Evolutionary conservation across 1,140 invertebrate genomes (phyloP).

Genomic region (Drosophila sp.): DNA sequence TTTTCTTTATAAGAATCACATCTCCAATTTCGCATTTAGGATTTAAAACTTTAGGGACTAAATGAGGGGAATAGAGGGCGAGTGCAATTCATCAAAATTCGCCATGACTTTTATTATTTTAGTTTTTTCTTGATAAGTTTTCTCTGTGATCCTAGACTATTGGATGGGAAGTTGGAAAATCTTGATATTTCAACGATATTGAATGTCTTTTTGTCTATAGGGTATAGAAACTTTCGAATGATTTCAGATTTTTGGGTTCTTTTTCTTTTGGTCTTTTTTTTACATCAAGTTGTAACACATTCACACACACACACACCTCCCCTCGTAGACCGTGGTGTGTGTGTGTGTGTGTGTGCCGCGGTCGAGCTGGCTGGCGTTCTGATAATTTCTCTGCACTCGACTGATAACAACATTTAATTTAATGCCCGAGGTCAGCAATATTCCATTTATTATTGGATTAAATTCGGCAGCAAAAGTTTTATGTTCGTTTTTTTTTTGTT

Average conservation of each 20-base stretch:
- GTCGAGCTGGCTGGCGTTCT: constrained; percentile 28
- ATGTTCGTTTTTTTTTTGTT: background rate
- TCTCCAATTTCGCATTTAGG: too few relatives aligned
- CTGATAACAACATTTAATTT: constrained; percentile 84
- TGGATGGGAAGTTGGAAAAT: background rate
- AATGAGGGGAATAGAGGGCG: too few relatives aligned
- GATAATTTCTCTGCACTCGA: constrained; percentile 83
- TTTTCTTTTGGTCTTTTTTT: background rate
- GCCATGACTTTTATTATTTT: too few relatives aligned
- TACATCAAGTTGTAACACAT: background rate
- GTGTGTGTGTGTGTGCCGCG: background rate
- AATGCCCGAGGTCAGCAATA: constrained; percentile 83
- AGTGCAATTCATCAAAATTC: too few relatives aligned
- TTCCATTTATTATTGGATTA: constrained; percentile 84
- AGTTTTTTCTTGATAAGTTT: too few relatives aligned
- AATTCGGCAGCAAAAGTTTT: constrained; percentile 80
- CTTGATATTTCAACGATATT: background rate
- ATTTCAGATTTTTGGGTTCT: background rate
- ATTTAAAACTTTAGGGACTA: too few relatives aligned
- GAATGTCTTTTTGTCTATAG: background rate
- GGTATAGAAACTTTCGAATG: background rate
- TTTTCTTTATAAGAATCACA: too few relatives aligned
- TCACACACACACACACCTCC: background rate
- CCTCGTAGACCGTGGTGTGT: too few relatives aligned
- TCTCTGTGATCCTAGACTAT: too few relatives aligned